These are phyloP conservation scores for Smutsia gigantea DNA, from an alignment of 2,797 vertebrate genomes.

Conservation along the genomic window DNA sequence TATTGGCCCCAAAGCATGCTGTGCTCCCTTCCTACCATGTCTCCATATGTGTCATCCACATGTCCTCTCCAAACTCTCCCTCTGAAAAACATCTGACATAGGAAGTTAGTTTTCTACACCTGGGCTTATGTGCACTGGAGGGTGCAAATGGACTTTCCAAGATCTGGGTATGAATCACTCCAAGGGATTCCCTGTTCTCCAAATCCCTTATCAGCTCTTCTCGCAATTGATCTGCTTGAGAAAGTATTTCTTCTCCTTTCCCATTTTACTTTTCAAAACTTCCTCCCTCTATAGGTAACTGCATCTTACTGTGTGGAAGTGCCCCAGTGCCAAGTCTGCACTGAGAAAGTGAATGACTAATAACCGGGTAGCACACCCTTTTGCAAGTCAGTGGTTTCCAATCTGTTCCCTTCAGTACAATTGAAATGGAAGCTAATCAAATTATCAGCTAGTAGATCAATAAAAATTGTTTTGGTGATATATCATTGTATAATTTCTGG, in stretches of 20 bases:
- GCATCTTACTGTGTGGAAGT: not conserved
- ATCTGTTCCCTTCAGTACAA: not conserved
- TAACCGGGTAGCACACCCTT: not conserved
- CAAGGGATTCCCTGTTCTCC: not conserved
- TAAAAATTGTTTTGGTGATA: not conserved
- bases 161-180: not conserved
- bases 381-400: not conserved
- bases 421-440: not conserved
- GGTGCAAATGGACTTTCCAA: not conserved
- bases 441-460: not conserved
- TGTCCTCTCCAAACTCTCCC: not conserved
- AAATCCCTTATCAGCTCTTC: not conserved
- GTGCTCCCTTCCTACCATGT: not conserved
- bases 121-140: not conserved
- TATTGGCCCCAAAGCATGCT: rapidly evolving
- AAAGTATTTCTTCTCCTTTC: not conserved
- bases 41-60: not conserved
- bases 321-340: rapidly evolving
- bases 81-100: not conserved
- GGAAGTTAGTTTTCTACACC: not conserved
- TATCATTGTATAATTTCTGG: not conserved
- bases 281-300: not conserved
- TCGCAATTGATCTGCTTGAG: not conserved
- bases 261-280: not conserved
- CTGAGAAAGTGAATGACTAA: not conserved